These are phyloP conservation scores for Corythucha ciliata DNA, from an alignment of 2,888 invertebrate genomes.

Conservation along the genomic window DNA sequence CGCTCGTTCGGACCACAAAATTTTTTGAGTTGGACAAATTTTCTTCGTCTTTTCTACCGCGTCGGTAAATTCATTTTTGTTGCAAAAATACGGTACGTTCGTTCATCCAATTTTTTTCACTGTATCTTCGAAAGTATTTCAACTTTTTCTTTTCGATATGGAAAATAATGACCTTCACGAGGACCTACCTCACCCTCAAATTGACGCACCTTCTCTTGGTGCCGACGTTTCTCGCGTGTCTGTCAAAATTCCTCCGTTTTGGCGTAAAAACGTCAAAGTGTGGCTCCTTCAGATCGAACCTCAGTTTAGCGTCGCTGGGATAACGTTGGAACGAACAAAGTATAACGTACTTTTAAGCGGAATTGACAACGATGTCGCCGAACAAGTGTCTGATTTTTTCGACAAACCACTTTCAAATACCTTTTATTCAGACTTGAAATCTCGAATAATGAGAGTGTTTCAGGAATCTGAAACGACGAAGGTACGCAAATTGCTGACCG, in stretches of 20 bases:
- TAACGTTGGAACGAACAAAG: neutral
- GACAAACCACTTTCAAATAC: neutral
- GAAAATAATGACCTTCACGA: no score
- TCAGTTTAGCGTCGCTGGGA: neutral
- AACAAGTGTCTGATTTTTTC: slow-evolving; percentile 7
- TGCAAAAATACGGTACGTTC: no score
- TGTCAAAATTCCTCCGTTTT: neutral
- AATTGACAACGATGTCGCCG: slow-evolving; percentile 2
- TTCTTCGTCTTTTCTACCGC: no score
- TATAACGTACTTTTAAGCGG: neutral
- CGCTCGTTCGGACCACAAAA: no score
- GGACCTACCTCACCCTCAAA: no score
- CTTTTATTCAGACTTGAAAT: slow-evolving; percentile 26
- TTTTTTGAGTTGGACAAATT: no score
- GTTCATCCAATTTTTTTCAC: no score
- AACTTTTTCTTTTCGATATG: no score
- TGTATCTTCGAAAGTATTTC: no score
- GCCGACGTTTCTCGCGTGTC: neutral
- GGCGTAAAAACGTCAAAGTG: slow-evolving; percentile 2
- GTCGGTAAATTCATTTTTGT: no score
- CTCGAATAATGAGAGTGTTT: slow-evolving; percentile 4
- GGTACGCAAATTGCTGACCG: slow-evolving; percentile 3
- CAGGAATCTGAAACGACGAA: slow-evolving; percentile 1
- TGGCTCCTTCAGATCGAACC: slow-evolving; percentile 7
- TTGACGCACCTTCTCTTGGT: no score